Conservation (phyloP, 2,888 invertebrate genomes). For the Coleophora deauratella region DNA sequence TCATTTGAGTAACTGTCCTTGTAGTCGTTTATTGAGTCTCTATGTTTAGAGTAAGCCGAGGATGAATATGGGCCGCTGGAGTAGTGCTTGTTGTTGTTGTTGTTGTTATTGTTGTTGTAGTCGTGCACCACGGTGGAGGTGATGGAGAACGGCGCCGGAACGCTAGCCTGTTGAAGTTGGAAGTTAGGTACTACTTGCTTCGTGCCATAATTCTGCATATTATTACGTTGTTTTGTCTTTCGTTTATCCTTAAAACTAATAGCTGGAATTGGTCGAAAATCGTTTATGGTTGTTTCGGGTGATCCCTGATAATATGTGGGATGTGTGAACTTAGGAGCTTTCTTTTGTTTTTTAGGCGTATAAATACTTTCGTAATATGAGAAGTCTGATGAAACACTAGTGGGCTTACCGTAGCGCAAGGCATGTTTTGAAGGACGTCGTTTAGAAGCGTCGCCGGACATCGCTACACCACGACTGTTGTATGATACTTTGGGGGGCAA, state of each 20-base stretch:
- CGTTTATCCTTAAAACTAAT: slow-evolving; percentile 43
- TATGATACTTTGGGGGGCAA: slow-evolving; percentile 52
- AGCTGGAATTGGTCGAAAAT: slow-evolving; percentile 41
- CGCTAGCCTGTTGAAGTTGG: slow-evolving; percentile 34
- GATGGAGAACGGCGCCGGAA: slow-evolving; percentile 45
- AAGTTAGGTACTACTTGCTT: slow-evolving; percentile 30
- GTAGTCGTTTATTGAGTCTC: slow-evolving; percentile 8
- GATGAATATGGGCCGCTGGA: no score
- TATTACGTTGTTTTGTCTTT: slow-evolving; percentile 31
- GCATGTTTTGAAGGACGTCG: slow-evolving; percentile 36
- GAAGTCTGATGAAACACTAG: slow-evolving; percentile 43
- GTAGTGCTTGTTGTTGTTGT: background rate
- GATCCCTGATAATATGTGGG: slow-evolving; percentile 23
- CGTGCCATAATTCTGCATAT: slow-evolving; percentile 19
- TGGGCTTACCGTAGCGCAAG: slow-evolving; percentile 36
- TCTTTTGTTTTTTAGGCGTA: slow-evolving; percentile 34
- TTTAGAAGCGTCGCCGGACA: slow-evolving; percentile 29
- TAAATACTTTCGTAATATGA: slow-evolving; percentile 62
- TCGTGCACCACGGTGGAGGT: slow-evolving; percentile 56
- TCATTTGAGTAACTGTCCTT: slow-evolving; percentile 49
- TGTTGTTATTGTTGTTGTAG: slow-evolving; percentile 42
- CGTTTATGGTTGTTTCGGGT: slow-evolving; percentile 31
- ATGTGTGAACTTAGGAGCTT: slow-evolving; percentile 30
- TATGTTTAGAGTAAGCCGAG: background rate
- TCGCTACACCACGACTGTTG: slow-evolving; percentile 48